A percentile compares a stretch with the other conserved stretches of the same genome.
phyloP scores from a whole-genome alignment of 2,797 vertebrate species.

The Artibeus jamaicensis region DNA sequence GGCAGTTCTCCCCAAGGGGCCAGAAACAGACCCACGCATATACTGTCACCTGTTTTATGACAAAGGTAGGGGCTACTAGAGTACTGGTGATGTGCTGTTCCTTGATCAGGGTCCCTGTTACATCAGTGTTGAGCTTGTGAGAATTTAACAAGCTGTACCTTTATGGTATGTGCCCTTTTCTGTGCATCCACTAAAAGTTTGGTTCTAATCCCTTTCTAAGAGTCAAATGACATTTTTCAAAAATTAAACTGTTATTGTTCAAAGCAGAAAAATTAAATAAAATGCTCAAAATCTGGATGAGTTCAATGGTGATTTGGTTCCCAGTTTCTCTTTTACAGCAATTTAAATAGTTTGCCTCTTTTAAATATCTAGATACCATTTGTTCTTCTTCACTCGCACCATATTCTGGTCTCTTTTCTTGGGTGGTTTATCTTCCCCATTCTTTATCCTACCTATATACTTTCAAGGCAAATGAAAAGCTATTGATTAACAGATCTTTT shows the following conservation, averaged over 20 bases:
- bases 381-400: background rate
- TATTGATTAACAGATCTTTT: conserved; percentile 67
- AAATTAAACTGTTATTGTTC: conserved; percentile 26
- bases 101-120: conserved; percentile 37
- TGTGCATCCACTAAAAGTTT: background rate
- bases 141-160: background rate
- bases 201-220: conserved; percentile 35
- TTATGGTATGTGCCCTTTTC: background rate
- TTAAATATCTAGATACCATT: background rate
- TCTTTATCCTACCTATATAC: conserved; percentile 53
- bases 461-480: conserved; percentile 60
- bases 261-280: conserved; percentile 36
- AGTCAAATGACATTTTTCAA: conserved; percentile 45
- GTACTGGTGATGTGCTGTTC: background rate
- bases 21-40: background rate
- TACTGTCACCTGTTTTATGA: background rate
- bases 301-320: background rate
- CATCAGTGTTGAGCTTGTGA: background rate
- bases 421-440: background rate
- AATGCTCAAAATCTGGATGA: conserved; percentile 19
- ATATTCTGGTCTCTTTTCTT: conserved; percentile 42
- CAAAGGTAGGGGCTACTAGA: background rate
- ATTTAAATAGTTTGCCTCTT: background rate
- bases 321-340: conserved; percentile 17
- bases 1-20: background rate